Evolutionary conservation across 2,888 invertebrate species (phyloP).

Genomic region (Metallyticus violacea): DNA sequence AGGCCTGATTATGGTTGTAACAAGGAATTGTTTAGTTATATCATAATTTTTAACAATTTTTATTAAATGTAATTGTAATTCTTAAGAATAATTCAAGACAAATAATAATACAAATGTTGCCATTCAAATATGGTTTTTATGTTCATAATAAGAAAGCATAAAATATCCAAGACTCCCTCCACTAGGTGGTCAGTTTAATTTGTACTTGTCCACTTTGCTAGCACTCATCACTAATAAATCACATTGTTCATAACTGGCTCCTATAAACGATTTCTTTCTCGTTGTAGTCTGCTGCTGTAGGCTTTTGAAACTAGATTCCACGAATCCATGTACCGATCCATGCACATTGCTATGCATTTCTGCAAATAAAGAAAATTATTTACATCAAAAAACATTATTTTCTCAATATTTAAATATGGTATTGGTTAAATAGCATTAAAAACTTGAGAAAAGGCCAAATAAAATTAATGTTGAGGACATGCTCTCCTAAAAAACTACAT

Average conservation of each 20-base stretch:
- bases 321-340: conserved; percentile 97
- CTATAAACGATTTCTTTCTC: conserved; percentile 59
- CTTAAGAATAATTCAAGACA: not conserved
- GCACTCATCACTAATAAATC: not conserved
- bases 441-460: too few species aligned
- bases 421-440: too few species aligned
- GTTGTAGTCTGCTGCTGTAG: conserved; percentile 80
- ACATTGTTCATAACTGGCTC: not conserved
- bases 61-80: not conserved
- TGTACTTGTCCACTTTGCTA: not conserved
- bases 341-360: conserved; percentile 97
- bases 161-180: not conserved
- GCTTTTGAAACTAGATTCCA: conserved; percentile 91
- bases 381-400: too few species aligned
- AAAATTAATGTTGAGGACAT: too few species aligned
- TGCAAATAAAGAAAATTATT: conserved; percentile 51
- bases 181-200: not conserved
- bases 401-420: too few species aligned
- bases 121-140: not conserved
- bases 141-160: not conserved
- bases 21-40: not conserved
- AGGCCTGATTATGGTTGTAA: not conserved
- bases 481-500: too few species aligned
- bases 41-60: not conserved
- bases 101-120: too few species aligned